Evolutionary conservation across 2,888 invertebrate genomes (phyloP).

Genomic region (Apamea sordens): DNA sequence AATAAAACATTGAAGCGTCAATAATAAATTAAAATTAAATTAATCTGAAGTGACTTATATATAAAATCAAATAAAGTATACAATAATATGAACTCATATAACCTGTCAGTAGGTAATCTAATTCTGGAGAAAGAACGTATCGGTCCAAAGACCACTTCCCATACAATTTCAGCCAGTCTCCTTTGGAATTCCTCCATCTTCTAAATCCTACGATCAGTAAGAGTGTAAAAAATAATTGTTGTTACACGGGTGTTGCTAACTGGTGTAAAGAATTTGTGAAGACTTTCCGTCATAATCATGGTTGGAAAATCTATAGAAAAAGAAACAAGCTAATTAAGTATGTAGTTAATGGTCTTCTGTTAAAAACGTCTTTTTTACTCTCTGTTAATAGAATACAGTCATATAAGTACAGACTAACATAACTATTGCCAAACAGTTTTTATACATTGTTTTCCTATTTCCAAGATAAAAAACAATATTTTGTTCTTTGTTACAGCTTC

Average conservation of each 20-base stretch:
- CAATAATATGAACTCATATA: no score
- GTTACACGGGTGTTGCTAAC: neutral
- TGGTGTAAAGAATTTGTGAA: neutral
- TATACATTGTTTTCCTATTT: neutral
- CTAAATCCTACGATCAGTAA: neutral
- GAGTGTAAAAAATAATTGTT: neutral
- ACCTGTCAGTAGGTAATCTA: no score
- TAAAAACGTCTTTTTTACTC: neutral
- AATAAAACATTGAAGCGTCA: no score
- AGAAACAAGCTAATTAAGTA: neutral
- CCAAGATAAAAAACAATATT: neutral
- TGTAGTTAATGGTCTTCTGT: neutral
- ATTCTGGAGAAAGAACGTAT: neutral
- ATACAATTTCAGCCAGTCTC: neutral
- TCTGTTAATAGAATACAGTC: neutral
- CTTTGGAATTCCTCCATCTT: neutral
- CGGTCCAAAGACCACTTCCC: neutral
- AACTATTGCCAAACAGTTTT: neutral
- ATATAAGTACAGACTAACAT: neutral
- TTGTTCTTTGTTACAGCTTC: neutral
- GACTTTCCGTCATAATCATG: neutral
- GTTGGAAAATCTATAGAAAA: neutral
- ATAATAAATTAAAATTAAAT: no score
- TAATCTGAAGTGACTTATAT: no score
- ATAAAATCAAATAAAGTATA: no score